Base-by-base conservation (phyloP, 2,888 invertebrate genomes). In the Zelleria hepariella region DNA sequence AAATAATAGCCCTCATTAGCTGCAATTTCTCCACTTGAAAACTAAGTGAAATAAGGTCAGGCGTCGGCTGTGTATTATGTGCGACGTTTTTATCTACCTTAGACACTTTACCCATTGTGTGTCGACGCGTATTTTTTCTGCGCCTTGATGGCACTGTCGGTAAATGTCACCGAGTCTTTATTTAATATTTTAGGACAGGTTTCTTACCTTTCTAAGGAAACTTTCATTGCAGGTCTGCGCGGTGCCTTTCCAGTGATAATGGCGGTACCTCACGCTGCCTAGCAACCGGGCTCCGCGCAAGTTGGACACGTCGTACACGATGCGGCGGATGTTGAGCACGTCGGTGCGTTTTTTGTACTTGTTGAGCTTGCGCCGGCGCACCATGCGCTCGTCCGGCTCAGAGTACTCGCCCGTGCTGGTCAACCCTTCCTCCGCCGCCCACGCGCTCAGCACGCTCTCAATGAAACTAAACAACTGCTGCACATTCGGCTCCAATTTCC, bases 141-240 rank as follows among this genome's bases (percentile, higher is more conserved):
- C 4, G 20, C 47, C 42, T 32, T 21, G 24, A 55, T 27, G 15
- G 55, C 15, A 55, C 5, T 25, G 26, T n/a, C 26, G 26, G 55
- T 58, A 15, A 21, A 26, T 58, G 24, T 26, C 20, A 24, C 10
- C 15, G 15, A 42, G 15, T 42, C 32, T 42, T 42, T 15, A 42
- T 15, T 42, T 2, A 42, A 42, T 42, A 42, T 42, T 32, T 42
- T 1, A 42, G 15, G 32, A 42, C 10, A 4, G 15, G 10, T 21
- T 7, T 3, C 86, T 88, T 88, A 96, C 96, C 95, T 96, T 96
- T 84, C 94, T 92, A 62, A 96, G 91, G 87, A 97, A 96, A 71
- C 93, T 90, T 81, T 96, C 95, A 78, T 96, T 96, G 89, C 96
- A 97, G 70, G 94, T 94, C 79, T 95, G 95, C 60, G 95, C 94